These are phyloP conservation scores for Pitta sordida DNA, from an alignment of 2,113 vertebrate species.

Conservation along the genomic window DNA sequence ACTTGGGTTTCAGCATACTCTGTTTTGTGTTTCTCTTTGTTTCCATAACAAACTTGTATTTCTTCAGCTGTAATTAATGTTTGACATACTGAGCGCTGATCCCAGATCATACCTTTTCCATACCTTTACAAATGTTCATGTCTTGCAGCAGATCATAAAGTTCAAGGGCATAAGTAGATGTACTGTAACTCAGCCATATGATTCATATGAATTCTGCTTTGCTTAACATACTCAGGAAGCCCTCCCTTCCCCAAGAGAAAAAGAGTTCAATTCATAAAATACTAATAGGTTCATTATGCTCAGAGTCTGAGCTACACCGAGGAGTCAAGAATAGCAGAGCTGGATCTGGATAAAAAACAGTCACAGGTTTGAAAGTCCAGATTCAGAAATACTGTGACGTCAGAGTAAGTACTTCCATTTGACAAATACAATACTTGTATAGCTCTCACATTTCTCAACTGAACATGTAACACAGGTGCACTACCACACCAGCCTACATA, in stretches of 20 bases:
- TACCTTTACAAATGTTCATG: background rate
- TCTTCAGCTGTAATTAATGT: background rate
- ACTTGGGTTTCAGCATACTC: background rate
- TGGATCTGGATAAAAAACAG: background rate
- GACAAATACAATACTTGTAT: background rate
- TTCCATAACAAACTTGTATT: background rate
- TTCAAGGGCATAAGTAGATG: conserved; percentile 47
- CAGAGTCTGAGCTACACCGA: background rate
- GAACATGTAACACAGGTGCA: background rate
- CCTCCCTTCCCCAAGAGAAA: conserved; percentile 21
- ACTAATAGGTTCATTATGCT: conserved; percentile 55
- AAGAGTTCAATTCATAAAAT: conserved; percentile 51
- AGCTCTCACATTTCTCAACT: background rate
- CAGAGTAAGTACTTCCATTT: background rate
- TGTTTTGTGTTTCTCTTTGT: background rate
- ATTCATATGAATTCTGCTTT: conserved; percentile 55
- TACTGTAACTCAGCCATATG: conserved; percentile 47
- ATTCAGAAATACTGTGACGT: background rate
- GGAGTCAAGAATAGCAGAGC: background rate
- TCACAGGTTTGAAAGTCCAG: background rate
- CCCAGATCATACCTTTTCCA: background rate
- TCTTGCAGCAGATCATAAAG: conserved; percentile 56
- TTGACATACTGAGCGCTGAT: background rate
- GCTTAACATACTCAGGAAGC: conserved; percentile 31
- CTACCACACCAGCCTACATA: background rate